Evolutionary conservation across 2,113 vertebrate species (phyloP).

Genomic region (Lontra canadensis): DNA sequence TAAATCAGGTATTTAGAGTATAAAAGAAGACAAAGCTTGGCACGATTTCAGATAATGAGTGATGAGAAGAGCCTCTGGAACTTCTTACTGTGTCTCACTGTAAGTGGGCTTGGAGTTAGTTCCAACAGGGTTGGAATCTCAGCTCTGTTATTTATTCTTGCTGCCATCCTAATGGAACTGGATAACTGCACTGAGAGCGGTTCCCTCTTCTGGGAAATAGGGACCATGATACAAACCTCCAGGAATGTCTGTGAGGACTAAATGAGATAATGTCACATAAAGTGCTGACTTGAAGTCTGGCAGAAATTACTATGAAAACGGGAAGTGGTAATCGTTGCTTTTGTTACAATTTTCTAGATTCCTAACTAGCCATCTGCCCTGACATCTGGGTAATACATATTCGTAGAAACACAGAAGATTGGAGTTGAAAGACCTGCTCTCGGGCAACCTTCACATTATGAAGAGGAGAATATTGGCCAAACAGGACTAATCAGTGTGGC

Average conservation of each 20-base stretch:
- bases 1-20: background rate
- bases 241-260: background rate
- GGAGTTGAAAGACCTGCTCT: background rate
- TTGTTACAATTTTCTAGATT: background rate
- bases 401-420: background rate
- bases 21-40: background rate
- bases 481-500: background rate
- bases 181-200: background rate
- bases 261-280: background rate
- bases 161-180: background rate
- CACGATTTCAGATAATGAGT: background rate
- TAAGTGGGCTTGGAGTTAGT: background rate
- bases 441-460: background rate
- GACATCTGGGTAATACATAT: background rate
- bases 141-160: background rate
- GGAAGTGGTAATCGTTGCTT: background rate
- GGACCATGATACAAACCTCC: background rate
- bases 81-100: background rate
- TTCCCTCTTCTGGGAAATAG: background rate
- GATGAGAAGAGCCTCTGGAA: background rate
- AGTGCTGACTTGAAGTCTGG: background rate
- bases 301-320: background rate
- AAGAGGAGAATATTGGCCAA: background rate
- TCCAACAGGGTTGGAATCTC: background rate
- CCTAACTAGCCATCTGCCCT: background rate